These are phyloP conservation scores for Mustela lutreola DNA, from an alignment of 2,113 vertebrate species.

Conservation along the genomic window DNA sequence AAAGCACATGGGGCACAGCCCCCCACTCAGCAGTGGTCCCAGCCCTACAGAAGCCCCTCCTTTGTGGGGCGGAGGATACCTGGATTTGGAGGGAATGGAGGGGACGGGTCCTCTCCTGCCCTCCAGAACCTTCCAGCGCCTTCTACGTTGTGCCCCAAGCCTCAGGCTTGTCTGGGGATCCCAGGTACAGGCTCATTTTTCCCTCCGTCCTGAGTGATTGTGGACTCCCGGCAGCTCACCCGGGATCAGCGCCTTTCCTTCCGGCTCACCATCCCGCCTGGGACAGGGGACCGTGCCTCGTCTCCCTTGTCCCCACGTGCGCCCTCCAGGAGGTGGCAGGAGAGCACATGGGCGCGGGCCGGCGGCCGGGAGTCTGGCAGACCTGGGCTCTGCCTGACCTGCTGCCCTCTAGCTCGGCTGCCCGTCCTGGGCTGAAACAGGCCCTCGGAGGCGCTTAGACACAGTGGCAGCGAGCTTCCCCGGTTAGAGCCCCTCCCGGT, in stretches of 20 bases:
- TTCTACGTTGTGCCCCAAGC: background rate
- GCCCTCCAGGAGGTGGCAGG: background rate
- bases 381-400: background rate
- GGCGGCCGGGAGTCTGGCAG: background rate
- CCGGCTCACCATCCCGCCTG: fast-evolving
- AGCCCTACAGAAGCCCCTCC: background rate
- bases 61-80: fast-evolving
- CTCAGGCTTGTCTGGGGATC: background rate
- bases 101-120: too few species aligned
- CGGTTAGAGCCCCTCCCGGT: fast-evolving
- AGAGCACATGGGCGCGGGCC: background rate
- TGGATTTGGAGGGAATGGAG: too few species aligned
- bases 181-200: background rate
- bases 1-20: background rate
- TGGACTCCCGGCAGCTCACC: background rate
- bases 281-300: background rate
- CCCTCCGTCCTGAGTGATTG: background rate
- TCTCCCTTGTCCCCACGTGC: fast-evolving
- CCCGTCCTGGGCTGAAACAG: fast-evolving
- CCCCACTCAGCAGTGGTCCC: background rate
- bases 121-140: background rate
- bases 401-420: background rate
- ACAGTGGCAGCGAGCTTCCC: background rate
- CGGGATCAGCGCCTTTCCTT: background rate
- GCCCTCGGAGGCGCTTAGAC: background rate